phyloP scores from a whole-genome alignment of 2,797 vertebrate genomes.

The Arremon brunneinucha region DNA sequence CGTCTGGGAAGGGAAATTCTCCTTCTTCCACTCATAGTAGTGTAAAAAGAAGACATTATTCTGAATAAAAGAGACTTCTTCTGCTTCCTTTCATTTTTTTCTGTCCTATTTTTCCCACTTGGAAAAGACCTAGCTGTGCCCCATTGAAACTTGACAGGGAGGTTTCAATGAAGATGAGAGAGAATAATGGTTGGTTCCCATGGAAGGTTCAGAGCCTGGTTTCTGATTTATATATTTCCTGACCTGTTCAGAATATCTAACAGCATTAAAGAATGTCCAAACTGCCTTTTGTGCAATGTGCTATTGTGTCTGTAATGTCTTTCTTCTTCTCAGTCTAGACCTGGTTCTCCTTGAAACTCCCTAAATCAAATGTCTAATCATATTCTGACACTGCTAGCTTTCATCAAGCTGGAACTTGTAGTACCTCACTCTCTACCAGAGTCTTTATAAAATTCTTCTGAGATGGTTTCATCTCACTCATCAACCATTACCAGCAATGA shows the following conservation, averaged over 20 bases:
- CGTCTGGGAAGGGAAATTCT: not conserved
- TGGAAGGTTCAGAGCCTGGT: not conserved
- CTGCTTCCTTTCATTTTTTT: not conserved
- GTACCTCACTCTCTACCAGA: not conserved
- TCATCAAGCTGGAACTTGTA: not conserved
- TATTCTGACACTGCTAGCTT: not conserved
- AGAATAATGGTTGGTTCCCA: not conserved
- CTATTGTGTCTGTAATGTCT: not conserved
- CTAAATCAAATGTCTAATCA: not conserved
- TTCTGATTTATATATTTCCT: slow-evolving; percentile 6
- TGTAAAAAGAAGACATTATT: not conserved
- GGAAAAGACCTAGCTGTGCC: not conserved
- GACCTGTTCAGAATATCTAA: slow-evolving; percentile 5
- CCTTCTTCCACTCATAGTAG: not conserved
- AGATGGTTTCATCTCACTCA: not conserved
- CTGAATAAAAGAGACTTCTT: not conserved
- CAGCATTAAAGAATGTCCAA: slow-evolving; percentile 33
- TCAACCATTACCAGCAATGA: not conserved
- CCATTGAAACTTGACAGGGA: not conserved
- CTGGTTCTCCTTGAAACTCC: not conserved
- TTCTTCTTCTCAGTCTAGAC: not conserved
- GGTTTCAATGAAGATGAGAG: not conserved
- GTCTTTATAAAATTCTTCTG: not conserved
- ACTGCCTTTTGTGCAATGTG: not conserved
- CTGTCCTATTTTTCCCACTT: not conserved